phyloP scores from a whole-genome alignment of 2,797 vertebrate species.

The Siniperca scherzeri region DNA sequence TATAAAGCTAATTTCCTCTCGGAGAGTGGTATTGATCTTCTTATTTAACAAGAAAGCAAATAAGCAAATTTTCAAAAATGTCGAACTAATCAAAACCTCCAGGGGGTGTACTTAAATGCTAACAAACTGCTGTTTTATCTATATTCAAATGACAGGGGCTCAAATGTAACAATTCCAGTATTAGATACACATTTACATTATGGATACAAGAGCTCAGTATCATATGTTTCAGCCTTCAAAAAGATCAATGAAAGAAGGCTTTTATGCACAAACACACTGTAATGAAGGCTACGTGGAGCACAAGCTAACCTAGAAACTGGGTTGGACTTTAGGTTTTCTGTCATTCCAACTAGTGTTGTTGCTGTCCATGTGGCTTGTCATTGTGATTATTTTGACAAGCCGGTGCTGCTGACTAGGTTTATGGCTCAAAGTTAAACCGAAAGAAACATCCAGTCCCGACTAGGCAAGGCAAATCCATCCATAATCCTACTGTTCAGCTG shows the following conservation, averaged over 20 bases:
- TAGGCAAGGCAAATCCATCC: slow-evolving; percentile 4
- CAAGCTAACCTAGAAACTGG: not conserved
- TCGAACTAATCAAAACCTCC: not conserved
- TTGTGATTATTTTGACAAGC: not conserved
- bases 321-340: not conserved
- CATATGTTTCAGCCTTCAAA: not conserved
- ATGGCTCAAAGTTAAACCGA: not conserved
- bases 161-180: not conserved
- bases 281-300: not conserved
- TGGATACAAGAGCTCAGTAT: not conserved
- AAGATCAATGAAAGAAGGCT: not conserved
- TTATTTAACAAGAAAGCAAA: not conserved
- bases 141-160: not conserved
- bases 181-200: not conserved
- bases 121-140: not conserved
- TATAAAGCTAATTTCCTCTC: not conserved
- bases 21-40: not conserved
- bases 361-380: not conserved
- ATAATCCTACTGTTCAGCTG: slow-evolving; percentile 15
- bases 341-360: not conserved
- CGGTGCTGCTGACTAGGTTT: not conserved
- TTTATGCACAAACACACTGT: not conserved
- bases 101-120: not conserved
- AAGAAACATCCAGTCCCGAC: not conserved
- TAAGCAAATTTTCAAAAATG: not conserved